Conservation (phyloP, 1,140 invertebrate species). For the Eulimnadia texana region DNA sequence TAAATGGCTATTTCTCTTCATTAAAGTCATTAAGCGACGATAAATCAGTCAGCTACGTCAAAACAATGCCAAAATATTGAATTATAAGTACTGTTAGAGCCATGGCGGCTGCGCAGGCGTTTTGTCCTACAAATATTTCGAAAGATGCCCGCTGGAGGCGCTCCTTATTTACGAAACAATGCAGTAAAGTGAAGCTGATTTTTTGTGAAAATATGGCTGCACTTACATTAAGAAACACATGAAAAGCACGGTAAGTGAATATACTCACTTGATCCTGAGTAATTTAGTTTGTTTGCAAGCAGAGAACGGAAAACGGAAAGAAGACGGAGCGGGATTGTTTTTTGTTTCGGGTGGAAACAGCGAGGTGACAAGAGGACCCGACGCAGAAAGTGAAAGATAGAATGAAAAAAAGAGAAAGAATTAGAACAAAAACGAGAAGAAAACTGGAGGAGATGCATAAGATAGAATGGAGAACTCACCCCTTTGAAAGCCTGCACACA, state of each 20-base stretch:
- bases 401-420: not conserved
- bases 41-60: too few relatives aligned
- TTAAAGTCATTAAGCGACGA: too few relatives aligned
- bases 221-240: constrained; percentile 9
- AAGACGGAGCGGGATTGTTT: not conserved
- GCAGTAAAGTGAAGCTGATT: not conserved
- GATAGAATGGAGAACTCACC: constrained; percentile 30
- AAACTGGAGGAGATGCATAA: constrained; percentile 2
- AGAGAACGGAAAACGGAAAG: constrained; percentile 15
- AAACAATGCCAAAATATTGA: too few relatives aligned
- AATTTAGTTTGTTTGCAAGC: constrained; percentile 15
- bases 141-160: too few relatives aligned
- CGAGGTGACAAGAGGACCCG: constrained; percentile 11
- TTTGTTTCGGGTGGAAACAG: not conserved
- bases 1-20: too few relatives aligned
- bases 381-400: not conserved
- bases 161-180: too few relatives aligned
- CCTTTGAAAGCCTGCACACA: constrained; percentile 33
- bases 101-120: too few relatives aligned
- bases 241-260: constrained; percentile 15
- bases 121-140: too few relatives aligned
- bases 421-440: not conserved
- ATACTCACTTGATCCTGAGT: constrained; percentile 22
- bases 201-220: not conserved
- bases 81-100: too few relatives aligned